Evolutionary conservation across 1,140 invertebrate species (phyloP), one percentile per base, ranked within the genome.

Genomic region (Tetranychus urticae): DNA sequence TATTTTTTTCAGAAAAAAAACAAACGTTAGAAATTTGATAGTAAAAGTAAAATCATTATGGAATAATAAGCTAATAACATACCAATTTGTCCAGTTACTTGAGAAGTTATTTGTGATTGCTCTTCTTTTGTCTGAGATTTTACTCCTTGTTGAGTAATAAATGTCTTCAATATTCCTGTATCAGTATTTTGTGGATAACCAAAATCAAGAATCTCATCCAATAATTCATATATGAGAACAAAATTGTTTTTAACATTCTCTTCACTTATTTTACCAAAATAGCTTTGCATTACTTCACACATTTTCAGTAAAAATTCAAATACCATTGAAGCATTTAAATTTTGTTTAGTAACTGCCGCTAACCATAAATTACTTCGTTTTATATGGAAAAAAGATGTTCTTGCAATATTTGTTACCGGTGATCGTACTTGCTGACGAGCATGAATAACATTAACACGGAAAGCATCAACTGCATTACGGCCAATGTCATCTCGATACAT

Each of bases 221-320:
- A 78, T 65, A 99, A 75, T 76, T 99, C 96, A 75, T 99, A 99
- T 68, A 99, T 99, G 1, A 99, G 78, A 50, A 99, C 94, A 80
- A 99, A 99, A 74, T 99, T 99, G 71, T 99, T 99, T 74, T 99
- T 99, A 69, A 99, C 96, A 72, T 98, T 99, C 73, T 99, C 96
- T 73, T 99, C 96, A 0, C 92, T 96, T 61, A 99, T 91, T 76
- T 98, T 98, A 58, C 94, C 93, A 76, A 99, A 98, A 71, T 98
- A 99, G 1, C 90, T 93, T 70, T 97, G 91, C 94, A 99, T 98
- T 56, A 97, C 92, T 72, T 97, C 91, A 65, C 93, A 90, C 71
- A 98, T 94, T 75, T 97, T 96, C n/a, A 96, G 79, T 36, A 99
- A 76, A 72, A 99, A 97, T 75, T 99, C 94, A 74, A 99, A 99